A percentile compares a stretch with the other conserved stretches of the same genome.
These are phyloP conservation scores for Coranthus polyacanthus DNA, from an alignment of 2,797 vertebrate species.

Conservation along the genomic window DNA sequence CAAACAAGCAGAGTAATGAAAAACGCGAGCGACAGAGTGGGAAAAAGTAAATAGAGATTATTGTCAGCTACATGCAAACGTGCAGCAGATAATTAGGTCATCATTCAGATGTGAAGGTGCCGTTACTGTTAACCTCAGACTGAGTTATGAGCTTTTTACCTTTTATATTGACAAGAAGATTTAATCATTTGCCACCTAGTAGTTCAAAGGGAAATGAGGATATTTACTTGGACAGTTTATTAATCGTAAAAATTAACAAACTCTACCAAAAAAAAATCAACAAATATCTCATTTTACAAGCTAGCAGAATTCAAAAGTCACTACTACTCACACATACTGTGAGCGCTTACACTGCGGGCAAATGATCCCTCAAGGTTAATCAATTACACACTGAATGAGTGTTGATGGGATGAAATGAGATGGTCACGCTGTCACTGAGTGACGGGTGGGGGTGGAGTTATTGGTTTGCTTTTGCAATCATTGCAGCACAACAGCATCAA, in stretches of 20 bases:
- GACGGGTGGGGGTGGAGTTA: constrained; percentile 49
- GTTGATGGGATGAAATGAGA: constrained; percentile 71
- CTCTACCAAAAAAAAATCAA: not conserved
- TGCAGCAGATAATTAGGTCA: constrained; percentile 24
- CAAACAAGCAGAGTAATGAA: constrained; percentile 6
- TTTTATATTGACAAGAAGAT: constrained; percentile 58
- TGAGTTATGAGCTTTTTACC: constrained; percentile 53
- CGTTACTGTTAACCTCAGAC: constrained; percentile 31
- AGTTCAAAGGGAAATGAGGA: constrained; percentile 63
- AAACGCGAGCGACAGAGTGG: constrained; percentile 22
- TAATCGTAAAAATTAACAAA: constrained; percentile 2
- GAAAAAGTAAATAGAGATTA: constrained; percentile 6
- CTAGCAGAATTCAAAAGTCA: constrained; percentile 29
- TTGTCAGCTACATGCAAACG: constrained; percentile 45
- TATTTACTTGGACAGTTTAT: constrained; percentile 45
- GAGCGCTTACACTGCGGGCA: constrained; percentile 44
- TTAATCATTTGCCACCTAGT: constrained; percentile 71
- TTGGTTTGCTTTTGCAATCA: constrained; percentile 83
- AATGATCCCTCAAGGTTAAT: constrained; percentile 73
- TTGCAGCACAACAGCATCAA: constrained; percentile 80
- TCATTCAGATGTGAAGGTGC: constrained; percentile 33
- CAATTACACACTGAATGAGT: constrained; percentile 52
- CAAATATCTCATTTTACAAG: constrained; percentile 32
- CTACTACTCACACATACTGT: constrained; percentile 33
- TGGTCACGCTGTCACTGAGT: constrained; percentile 51